These are phyloP conservation scores for Standfussiana lucernea DNA, from an alignment of 2,888 invertebrate species.

Conservation along the genomic window DNA sequence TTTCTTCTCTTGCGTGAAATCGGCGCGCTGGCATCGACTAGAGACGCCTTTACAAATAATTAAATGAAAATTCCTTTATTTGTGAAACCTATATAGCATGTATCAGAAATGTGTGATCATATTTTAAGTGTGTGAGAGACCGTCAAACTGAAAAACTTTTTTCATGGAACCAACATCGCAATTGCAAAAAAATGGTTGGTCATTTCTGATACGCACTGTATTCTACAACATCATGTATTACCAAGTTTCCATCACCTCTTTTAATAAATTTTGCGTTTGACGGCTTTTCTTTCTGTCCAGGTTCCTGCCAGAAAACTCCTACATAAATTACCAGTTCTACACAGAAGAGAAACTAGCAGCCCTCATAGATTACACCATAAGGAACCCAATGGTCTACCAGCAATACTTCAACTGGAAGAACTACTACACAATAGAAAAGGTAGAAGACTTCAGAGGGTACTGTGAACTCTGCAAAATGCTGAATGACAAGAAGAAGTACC, in stretches of 20 bases:
- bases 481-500: slow-evolving; percentile 70
- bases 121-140: too few species aligned
- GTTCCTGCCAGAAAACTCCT: slow-evolving; percentile 83
- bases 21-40: too few species aligned
- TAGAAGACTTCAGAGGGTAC: slow-evolving; percentile 71
- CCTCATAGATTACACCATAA: slow-evolving; percentile 73
- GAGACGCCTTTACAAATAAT: too few species aligned
- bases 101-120: too few species aligned
- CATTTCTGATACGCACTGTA: too few species aligned
- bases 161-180: not conserved
- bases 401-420: slow-evolving; percentile 79
- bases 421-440: slow-evolving; percentile 74
- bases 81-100: too few species aligned
- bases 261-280: not conserved
- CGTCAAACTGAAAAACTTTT: not conserved
- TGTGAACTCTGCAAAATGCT: slow-evolving; percentile 80
- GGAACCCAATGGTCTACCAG: slow-evolving; percentile 72
- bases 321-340: slow-evolving; percentile 73
- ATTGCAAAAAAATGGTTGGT: too few species aligned
- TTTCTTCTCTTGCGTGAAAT: too few species aligned
- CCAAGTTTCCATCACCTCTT: not conserved
- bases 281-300: slow-evolving; percentile 69
- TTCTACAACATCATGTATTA: not conserved
- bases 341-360: slow-evolving; percentile 73
- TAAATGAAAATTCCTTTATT: too few species aligned